Evolutionary conservation across 2,797 vertebrate species (phyloP), one percentile per base, ranked within the genome.

Genomic region (Hirundo rustica): DNA sequence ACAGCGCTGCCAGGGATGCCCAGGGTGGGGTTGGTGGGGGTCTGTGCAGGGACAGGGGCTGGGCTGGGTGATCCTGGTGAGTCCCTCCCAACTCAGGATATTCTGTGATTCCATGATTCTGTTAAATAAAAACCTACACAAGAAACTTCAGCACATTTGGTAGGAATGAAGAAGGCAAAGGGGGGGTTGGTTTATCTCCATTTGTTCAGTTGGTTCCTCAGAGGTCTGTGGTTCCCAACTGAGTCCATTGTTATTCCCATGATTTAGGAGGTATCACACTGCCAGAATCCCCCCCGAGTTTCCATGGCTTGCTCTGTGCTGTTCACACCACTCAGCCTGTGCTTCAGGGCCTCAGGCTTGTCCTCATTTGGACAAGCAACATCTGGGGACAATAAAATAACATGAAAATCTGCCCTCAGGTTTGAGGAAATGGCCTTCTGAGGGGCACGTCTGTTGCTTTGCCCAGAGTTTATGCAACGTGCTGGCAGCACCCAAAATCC

Each of bases 331-430:
- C 22, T 50, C 38, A 88, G 47, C 57, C 26, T 51, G 22, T 51
- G 85, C 82, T 77, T 9, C 45, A 57, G 72, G 42, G 61, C 4
- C 11, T 61, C 9, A 23, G 88, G 11, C 27, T 79, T 44, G 6
- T 60, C 21, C 58, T 92, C 44, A 32, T 54, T 51, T 34, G 58
- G 76, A 60, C 89, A 83, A 87, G 9, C 47, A 85, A 44, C 82
- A 96, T 91, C 47, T 92, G 85, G 55, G 54, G 36, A 66, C 66
- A 88, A 84, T 93, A 78, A 90, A 93, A 36, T 6, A 7, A 65
- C 57, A 55, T 50, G 20, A 65, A 83, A 67, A 80, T 65, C 66
- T 87, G 42, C 29, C 61, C 32, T 15, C 0, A 4, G 27, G 3
- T 91, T 72, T 80, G 68, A 29, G 57, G 57, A 85, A 67, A 50